Evolutionary conservation across 2,888 invertebrate species (phyloP).

Genomic region (Phoenoteleia sp.): DNA sequence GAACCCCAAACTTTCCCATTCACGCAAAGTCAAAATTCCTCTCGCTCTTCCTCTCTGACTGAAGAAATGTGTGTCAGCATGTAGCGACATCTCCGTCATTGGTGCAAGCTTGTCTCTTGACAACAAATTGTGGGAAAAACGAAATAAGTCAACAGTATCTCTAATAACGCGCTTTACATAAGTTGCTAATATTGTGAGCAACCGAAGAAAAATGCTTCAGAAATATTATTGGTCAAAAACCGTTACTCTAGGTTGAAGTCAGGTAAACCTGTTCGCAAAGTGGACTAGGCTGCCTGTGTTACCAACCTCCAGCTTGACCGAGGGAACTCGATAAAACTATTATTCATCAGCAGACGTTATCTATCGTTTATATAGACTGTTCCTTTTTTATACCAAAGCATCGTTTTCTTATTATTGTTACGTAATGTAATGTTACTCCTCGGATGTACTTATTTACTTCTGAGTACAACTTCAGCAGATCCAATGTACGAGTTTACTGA

Average conservation of each 20-base stretch:
- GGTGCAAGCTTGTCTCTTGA: not conserved
- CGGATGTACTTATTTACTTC: slow-evolving; percentile 22
- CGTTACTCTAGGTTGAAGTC: slow-evolving; percentile 80
- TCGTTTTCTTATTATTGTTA: slow-evolving; percentile 46
- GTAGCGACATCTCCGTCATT: not conserved
- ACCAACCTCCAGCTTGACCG: slow-evolving; percentile 66
- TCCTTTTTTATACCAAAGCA: not conserved
- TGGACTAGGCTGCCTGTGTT: slow-evolving; percentile 82
- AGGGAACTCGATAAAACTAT: slow-evolving; percentile 56
- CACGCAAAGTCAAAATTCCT: not conserved
- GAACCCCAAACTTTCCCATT: not conserved
- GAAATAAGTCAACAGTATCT: not conserved
- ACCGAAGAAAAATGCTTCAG: slow-evolving; percentile 36
- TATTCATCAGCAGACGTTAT: slow-evolving; percentile 47
- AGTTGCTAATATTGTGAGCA: slow-evolving; percentile 6
- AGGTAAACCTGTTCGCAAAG: slow-evolving; percentile 85
- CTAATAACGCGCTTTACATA: slow-evolving; percentile 3
- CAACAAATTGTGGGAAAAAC: not conserved
- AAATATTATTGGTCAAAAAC: slow-evolving; percentile 79
- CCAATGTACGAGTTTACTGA: not conserved
- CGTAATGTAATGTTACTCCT: slow-evolving; percentile 14
- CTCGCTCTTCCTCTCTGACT: not conserved
- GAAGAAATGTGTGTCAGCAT: not conserved
- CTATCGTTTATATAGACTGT: slow-evolving; percentile 15
- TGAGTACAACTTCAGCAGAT: not conserved